These are phyloP conservation scores for Tauraco erythrolophus DNA, from an alignment of 2,113 vertebrate genomes.

Conservation along the genomic window DNA sequence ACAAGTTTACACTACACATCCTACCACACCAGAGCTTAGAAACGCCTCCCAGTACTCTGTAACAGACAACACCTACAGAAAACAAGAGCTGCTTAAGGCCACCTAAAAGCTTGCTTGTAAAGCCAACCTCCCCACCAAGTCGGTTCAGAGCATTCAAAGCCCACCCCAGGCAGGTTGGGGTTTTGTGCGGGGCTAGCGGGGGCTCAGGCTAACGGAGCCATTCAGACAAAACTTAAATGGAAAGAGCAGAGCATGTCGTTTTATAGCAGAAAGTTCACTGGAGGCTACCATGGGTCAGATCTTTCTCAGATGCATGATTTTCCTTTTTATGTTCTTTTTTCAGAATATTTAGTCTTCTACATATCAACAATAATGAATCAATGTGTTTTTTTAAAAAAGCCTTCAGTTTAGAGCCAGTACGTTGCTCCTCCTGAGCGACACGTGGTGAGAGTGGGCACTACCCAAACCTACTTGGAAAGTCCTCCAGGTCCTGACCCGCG, in stretches of 20 bases:
- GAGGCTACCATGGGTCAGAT: not conserved
- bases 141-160: not conserved
- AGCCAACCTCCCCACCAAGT: not conserved
- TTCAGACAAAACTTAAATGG: not conserved
- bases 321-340: not conserved
- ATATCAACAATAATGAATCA: not conserved
- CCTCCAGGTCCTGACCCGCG: fast-evolving
- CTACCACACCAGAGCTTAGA: not conserved
- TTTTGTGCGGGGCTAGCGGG: not conserved
- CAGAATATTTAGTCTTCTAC: not conserved
- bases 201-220: not conserved
- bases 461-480: not conserved
- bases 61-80: not conserved
- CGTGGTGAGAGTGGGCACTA: not conserved
- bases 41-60: fast-evolving
- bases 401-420: not conserved
- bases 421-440: not conserved
- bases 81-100: not conserved
- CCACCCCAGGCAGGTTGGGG: no score
- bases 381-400: not conserved
- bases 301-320: not conserved
- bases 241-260: not conserved
- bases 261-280: not conserved
- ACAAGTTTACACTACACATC: not conserved
- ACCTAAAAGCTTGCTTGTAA: not conserved